Conservation (phyloP, 2,888 invertebrate genomes). For the Acrocyrtus sp. region DNA sequence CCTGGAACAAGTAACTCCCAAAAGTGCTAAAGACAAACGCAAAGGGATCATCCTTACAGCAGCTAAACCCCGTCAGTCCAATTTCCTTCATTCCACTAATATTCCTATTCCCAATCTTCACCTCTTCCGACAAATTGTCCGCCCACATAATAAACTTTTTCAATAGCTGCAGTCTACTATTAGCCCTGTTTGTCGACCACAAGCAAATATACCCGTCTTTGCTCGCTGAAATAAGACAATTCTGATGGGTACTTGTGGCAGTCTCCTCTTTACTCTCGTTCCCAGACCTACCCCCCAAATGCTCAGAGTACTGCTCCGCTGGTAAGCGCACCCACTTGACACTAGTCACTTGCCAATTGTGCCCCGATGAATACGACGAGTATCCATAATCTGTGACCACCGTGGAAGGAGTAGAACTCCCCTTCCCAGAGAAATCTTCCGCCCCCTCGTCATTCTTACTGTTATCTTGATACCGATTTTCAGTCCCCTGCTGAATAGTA, state of each 20-base stretch:
- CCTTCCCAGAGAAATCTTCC: slow-evolving; percentile 17
- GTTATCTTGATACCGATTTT: neutral
- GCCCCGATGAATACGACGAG: slow-evolving; percentile 34
- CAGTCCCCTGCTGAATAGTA: slow-evolving; percentile 33
- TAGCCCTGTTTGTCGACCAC: slow-evolving; percentile 58
- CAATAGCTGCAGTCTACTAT: slow-evolving; percentile 50
- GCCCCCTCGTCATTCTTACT: slow-evolving; percentile 1
- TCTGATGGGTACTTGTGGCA: slow-evolving; percentile 16
- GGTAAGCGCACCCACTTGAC: slow-evolving; percentile 49
- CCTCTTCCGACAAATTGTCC: slow-evolving; percentile 57
- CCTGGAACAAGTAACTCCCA: slow-evolving; percentile 60
- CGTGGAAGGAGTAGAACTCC: slow-evolving; percentile 9
- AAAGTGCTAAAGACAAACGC: slow-evolving; percentile 57
- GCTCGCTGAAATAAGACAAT: slow-evolving; percentile 51
- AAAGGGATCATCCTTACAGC: slow-evolving; percentile 58
- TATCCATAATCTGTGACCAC: slow-evolving; percentile 40
- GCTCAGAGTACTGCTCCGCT: slow-evolving; percentile 24
- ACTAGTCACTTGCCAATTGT: slow-evolving; percentile 17
- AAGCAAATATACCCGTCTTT: slow-evolving; percentile 60
- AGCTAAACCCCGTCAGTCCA: slow-evolving; percentile 50
- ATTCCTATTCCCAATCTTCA: slow-evolving; percentile 53
- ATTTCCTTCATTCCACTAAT: slow-evolving; percentile 59
- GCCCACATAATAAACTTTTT: slow-evolving; percentile 58
- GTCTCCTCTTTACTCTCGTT: neutral
- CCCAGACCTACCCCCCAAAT: slow-evolving; percentile 17